Conservation (phyloP, 2,888 invertebrate genomes). For the Augiades crinisus region DNA sequence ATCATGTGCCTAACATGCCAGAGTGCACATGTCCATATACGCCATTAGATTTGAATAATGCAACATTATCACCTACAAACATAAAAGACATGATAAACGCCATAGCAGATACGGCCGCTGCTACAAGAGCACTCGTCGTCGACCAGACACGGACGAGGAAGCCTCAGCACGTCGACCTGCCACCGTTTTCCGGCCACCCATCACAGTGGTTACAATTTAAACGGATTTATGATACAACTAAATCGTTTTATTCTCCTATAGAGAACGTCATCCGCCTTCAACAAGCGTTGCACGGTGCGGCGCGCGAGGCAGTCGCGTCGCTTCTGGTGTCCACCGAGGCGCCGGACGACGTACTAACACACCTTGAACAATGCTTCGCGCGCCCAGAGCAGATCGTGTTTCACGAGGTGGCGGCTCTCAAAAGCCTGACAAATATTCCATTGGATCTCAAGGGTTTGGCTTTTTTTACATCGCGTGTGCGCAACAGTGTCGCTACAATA, state of each 20-base stretch:
- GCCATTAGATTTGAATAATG: too few species aligned
- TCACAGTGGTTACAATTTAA: conserved; percentile 14
- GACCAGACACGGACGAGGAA: not conserved
- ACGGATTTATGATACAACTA: conserved; percentile 5
- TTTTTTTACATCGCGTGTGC: not conserved
- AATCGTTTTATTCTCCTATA: conserved; percentile 9
- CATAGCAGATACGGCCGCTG: conserved; percentile 11
- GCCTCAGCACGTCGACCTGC: not conserved
- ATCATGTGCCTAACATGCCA: not conserved
- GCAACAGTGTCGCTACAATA: conserved; percentile 10
- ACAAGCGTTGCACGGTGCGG: conserved; percentile 7
- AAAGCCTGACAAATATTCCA: not conserved
- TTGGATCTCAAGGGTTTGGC: conserved; percentile 3
- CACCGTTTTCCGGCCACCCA: conserved; percentile 5
- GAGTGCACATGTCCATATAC: too few species aligned
- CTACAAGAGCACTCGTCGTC: conserved; percentile 8
- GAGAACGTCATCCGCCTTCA: conserved; percentile 10
- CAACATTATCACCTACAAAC: too few species aligned
- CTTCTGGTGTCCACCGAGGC: conserved; percentile 11
- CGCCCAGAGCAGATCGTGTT: conserved; percentile 14
- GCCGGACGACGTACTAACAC: conserved; percentile 9
- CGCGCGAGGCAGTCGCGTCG: conserved; percentile 13
- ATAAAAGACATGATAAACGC: not conserved
- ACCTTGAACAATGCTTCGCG: conserved; percentile 8
- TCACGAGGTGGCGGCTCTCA: conserved; percentile 2